Evolutionary conservation across 2,113 vertebrate species (phyloP), one percentile per base, ranked within the genome.

Genomic region (Chionomys nivalis): DNA sequence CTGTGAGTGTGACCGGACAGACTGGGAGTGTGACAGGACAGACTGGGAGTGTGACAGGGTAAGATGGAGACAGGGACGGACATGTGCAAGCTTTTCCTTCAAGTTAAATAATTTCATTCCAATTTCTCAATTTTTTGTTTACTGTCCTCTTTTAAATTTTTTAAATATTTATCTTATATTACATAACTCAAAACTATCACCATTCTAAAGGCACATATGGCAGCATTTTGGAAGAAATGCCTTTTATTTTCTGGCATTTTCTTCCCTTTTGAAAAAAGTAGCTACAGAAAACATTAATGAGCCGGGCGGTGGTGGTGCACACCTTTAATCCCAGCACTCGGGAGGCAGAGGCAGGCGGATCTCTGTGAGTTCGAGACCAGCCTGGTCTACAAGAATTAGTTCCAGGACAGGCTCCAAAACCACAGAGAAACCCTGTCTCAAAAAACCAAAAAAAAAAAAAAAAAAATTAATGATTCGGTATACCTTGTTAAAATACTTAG

Each of bases 101-200:
- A 52, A 63, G 66, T 75, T 85, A 68, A 68, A 85, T 91, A 87
- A 90, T 77, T 93, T 65, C 49, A 79, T 82, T 85, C 61, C 75
- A 79, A 58, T 91, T 97, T 86, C 88, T 79, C 85, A 87, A 70
- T n/a, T 70, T 66, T 26, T 87, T 70, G 44, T 87, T 70, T 70
- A 52, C 85, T 87, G 42, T n/a, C 39, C 42, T 70, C 44, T 47
- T 96, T 82, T 85, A 55, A 78, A 78, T 73, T 92, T 95, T 95
- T 81, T n/a, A n/a, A 82, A 31, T 94, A 78, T 91, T 95, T 96
- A 87, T 47, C 87, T 92, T 91, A 87, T 52, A 76, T 83, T 79
- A 55, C 42, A 76, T 49, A 95, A 83, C 49, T 85, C 19, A 89
- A 91, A 94, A 65, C 65, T 91, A 39, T 70, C 39, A 47, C 55